Evolutionary conservation across 2,888 invertebrate genomes (phyloP).

Genomic region (Drosophila rellima): DNA sequence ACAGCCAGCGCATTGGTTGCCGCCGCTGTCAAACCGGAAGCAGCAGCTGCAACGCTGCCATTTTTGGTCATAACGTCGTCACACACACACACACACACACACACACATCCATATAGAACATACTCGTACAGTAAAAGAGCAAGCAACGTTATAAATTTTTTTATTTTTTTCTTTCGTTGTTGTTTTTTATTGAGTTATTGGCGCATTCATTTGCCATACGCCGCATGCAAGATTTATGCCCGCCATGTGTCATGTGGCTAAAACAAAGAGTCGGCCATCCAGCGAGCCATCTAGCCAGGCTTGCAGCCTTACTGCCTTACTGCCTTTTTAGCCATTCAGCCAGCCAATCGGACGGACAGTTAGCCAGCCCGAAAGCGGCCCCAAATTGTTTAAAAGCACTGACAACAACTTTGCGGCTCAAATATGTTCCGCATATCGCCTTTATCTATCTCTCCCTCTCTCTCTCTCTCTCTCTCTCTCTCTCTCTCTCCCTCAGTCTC

Average conservation of each 20-base stretch:
- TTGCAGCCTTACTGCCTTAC: slow-evolving; percentile 8
- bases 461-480: not conserved
- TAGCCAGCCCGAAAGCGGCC: slow-evolving; percentile 26
- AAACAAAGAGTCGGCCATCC: slow-evolving; percentile 54
- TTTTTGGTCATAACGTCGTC: slow-evolving; percentile 50
- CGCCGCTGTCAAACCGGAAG: slow-evolving; percentile 66
- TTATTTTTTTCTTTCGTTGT: slow-evolving; percentile 16
- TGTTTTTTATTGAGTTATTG: slow-evolving; percentile 74
- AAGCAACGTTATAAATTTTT: slow-evolving; percentile 12
- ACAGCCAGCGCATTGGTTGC: slow-evolving; percentile 63
- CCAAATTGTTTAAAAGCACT: slow-evolving; percentile 72
- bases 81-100: slow-evolving; percentile 21
- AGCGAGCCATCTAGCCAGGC: slow-evolving; percentile 13
- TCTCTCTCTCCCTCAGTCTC: not conserved
- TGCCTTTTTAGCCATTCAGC: slow-evolving; percentile 4
- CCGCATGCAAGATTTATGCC: slow-evolving; percentile 77
- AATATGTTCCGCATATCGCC: slow-evolving; percentile 54
- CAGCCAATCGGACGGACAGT: slow-evolving; percentile 7
- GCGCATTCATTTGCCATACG: slow-evolving; percentile 80
- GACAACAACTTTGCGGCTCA: slow-evolving; percentile 62
- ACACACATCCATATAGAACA: slow-evolving; percentile 11
- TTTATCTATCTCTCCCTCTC: not conserved
- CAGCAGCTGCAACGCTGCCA: slow-evolving; percentile 63
- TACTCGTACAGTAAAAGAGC: not conserved
- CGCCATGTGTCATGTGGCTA: slow-evolving; percentile 79